A percentile compares a stretch with the other conserved stretches of the same genome.
These are phyloP conservation scores for Adrianichthys oophorus DNA, from an alignment of 2,797 vertebrate genomes.

Conservation along the genomic window DNA sequence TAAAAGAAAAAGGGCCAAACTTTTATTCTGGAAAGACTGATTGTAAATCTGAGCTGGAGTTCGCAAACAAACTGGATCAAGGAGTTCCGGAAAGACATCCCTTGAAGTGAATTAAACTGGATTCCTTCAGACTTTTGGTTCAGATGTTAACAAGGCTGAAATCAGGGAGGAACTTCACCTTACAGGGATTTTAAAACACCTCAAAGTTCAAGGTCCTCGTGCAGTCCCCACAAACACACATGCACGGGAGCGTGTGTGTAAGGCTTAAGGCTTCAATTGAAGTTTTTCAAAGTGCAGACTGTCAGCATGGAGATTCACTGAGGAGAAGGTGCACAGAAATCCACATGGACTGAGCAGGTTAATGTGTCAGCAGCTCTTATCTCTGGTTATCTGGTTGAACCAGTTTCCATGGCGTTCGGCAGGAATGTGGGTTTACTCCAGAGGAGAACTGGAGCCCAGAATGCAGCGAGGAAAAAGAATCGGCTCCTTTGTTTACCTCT, in stretches of 20 bases:
- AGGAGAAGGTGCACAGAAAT: slow-evolving; percentile 1
- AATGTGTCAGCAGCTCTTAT: slow-evolving; percentile 59
- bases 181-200: not conserved
- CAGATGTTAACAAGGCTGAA: no score
- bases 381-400: slow-evolving; percentile 43
- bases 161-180: not conserved
- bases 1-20: no score
- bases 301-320: slow-evolving; percentile 20
- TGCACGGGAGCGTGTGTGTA: no score
- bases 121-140: no score
- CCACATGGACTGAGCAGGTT: slow-evolving; percentile 34
- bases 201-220: no score
- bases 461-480: not conserved
- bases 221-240: not conserved
- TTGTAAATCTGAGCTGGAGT: no score
- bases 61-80: no score
- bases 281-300: slow-evolving; percentile 47
- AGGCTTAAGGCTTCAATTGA: no score
- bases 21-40: no score
- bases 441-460: not conserved
- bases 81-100: no score
- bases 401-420: slow-evolving; percentile 40
- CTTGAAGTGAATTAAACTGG: no score
- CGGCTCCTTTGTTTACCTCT: not conserved
- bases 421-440: no score